These are phyloP conservation scores for Haliclona indistincta DNA, from an alignment of 37 sponge, comb jelly and placozoan species.

Conservation along the genomic window DNA sequence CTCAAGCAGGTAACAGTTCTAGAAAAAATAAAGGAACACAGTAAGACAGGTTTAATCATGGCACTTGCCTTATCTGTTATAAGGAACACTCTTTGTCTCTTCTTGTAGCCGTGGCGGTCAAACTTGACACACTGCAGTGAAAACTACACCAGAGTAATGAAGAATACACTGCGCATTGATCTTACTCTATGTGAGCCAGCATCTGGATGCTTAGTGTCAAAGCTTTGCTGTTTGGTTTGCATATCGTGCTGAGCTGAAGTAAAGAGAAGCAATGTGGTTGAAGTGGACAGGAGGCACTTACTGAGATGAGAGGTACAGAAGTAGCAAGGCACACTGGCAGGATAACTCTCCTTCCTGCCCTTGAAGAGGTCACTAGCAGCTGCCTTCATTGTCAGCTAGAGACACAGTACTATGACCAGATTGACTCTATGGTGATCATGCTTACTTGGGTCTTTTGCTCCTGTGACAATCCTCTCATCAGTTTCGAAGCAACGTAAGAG, in stretches of 20 bases:
- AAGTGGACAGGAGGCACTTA: constrained; percentile 11
- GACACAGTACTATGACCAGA: background rate
- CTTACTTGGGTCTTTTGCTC: constrained; percentile 60
- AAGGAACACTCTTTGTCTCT: constrained; percentile 53
- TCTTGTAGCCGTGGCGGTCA: constrained; percentile 90
- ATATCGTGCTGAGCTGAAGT: constrained; percentile 32
- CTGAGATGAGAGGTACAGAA: constrained; percentile 54
- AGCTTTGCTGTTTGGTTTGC: constrained; percentile 9
- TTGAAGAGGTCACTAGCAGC: constrained; percentile 73
- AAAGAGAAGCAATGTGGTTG: background rate
- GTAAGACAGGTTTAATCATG: background rate
- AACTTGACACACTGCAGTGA: constrained; percentile 61
- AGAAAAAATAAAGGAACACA: background rate
- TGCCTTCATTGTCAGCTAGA: constrained; percentile 49
- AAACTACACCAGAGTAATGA: constrained; percentile 38
- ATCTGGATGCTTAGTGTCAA: constrained; percentile 39
- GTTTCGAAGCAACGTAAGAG: constrained; percentile 26
- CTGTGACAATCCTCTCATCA: constrained; percentile 47
- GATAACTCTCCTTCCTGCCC: constrained; percentile 59
- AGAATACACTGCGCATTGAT: background rate
- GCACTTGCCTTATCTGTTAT: constrained; percentile 47
- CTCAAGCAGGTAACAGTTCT: constrained; percentile 57
- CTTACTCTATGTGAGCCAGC: constrained; percentile 32
- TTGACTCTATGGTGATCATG: background rate
- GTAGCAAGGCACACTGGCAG: constrained; percentile 45